phyloP scores from a whole-genome alignment of 2,797 vertebrate genomes.

The Tragelaphus eurycerus region DNA sequence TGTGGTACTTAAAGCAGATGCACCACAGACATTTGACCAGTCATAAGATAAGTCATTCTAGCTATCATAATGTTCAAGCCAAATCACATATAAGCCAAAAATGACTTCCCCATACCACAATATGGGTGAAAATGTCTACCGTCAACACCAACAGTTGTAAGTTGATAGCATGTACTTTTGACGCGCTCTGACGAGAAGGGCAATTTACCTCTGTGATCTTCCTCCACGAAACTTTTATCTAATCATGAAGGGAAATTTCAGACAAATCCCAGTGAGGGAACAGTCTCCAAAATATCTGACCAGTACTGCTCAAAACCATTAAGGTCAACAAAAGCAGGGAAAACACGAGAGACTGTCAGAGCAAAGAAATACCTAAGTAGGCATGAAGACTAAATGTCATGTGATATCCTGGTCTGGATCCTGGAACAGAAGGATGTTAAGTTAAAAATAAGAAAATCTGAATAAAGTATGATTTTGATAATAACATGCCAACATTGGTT shows the following conservation, averaged over 20 bases:
- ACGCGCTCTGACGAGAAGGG: rapidly evolving
- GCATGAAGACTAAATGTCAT: background rate
- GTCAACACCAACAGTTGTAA: rapidly evolving
- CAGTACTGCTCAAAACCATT: background rate
- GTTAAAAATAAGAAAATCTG: background rate
- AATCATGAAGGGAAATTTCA: background rate
- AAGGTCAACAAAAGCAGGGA: background rate
- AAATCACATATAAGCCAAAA: background rate
- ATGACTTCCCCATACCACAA: background rate
- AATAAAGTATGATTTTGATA: background rate
- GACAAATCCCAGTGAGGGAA: background rate
- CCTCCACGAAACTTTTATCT: background rate
- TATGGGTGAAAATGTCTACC: background rate
- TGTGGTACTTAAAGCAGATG: background rate
- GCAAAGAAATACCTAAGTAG: background rate
- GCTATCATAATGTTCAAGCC: background rate
- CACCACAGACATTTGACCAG: background rate
- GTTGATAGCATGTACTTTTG: background rate
- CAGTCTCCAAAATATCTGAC: background rate
- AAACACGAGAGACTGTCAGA: background rate
- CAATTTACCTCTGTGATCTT: background rate
- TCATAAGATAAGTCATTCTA: background rate
- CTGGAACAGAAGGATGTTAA: background rate
- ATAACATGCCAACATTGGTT: background rate
- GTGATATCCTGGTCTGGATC: background rate